Evolutionary conservation across 1,140 invertebrate species (phyloP).

Genomic region (Tetraneura akinire): DNA sequence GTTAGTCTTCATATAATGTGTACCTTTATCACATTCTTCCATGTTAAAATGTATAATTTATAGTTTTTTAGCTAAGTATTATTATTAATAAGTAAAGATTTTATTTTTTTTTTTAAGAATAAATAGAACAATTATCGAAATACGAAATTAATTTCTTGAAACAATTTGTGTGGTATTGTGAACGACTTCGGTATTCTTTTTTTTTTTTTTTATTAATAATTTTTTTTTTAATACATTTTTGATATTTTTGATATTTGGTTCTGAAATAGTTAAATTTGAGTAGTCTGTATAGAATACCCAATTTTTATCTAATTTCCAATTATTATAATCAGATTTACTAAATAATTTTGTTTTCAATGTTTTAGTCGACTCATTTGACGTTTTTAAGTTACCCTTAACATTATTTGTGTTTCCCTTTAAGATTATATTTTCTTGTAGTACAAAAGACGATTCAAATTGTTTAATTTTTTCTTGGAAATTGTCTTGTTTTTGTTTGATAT

Average conservation of each 20-base stretch:
- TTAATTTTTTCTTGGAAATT: constrained; percentile 1
- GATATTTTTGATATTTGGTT: not conserved
- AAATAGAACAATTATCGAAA: not conserved
- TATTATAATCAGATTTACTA: constrained; percentile 36
- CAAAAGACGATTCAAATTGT: not conserved
- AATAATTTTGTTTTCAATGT: not conserved
- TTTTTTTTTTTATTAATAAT: not conserved
- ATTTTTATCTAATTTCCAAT: constrained; percentile 31
- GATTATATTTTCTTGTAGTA: not conserved
- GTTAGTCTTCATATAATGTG: not conserved
- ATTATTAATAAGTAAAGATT: not conserved
- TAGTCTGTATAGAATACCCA: not conserved
- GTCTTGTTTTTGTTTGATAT: not conserved
- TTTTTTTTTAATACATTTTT: not conserved
- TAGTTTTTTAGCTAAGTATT: not conserved
- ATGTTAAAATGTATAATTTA: not conserved
- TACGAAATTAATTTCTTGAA: not conserved
- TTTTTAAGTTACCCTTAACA: not conserved
- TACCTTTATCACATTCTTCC: not conserved
- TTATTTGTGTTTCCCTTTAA: not conserved
- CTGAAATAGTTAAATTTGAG: not conserved
- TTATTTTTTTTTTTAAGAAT: too few relatives aligned
- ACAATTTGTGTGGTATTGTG: not conserved
- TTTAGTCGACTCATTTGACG: not conserved
- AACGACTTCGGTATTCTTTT: not conserved